Base-by-base conservation (phyloP, 2,888 invertebrate genomes). In the Stenichneumon culpator region DNA sequence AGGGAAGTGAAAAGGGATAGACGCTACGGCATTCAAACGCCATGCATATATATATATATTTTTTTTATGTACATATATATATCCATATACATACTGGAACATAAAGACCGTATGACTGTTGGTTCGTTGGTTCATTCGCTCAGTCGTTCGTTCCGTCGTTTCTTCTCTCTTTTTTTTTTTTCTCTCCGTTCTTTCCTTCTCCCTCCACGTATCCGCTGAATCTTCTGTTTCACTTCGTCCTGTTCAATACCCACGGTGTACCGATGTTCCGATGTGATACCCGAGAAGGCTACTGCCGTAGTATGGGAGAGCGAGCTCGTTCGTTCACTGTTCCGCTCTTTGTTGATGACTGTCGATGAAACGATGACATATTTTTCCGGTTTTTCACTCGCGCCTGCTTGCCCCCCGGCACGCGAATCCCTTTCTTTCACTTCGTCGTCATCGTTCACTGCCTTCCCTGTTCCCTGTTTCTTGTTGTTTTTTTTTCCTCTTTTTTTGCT, bases 301-400 rank as follows among this genome's bases (percentile, higher is more conserved):
- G 39, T 60, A 25, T 50, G 69, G 32, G 54, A 32, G 67, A 75
- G 65, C 65, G 39, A 22, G 19, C 44, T 25, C 88, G 87, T 89
- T 90, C 88, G 90, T 90, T 92, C 90, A 83, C 79, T 83, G 92
- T 90, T 92, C 88, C 89, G 89, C 89, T 92, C 93, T 93, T 93
- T 93, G 93, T 87, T 93, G 92, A 93, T 93, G 93, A 93, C 93
- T 94, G 93, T 93, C 94, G 93, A 94, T 94, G 94, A 93, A 94
- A 92, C 93, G 93, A 94, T 94, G 93, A 93, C 93, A 93, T 93
- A 93, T 94, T 94, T 93, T 94, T 93, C 93, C 92, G 93, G 93
- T 89, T 92, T 93, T 93, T 92, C 91, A 92, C 92, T 91, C 91
- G 90, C 90, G 91, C 91, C 89, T 69, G 75, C 80, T 72, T 80